A percentile compares a stretch with the other conserved stretches of the same genome.
Conservation (phyloP, 2,888 invertebrate species). For the Melanchra persicariae region DNA sequence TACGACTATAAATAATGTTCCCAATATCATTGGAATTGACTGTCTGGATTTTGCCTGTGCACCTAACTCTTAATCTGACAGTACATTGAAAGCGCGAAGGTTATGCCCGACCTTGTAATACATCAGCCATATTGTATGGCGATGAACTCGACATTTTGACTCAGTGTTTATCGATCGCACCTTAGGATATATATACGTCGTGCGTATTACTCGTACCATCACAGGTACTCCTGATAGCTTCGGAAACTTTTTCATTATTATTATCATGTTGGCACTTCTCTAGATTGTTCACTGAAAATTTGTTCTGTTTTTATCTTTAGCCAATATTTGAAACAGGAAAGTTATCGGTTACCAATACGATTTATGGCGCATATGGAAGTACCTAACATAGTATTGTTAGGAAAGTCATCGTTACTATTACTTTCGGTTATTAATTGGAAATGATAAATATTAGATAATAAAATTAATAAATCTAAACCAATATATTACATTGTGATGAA, state of each 20-base stretch:
- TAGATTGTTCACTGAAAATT: constrained; percentile 32
- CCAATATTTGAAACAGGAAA: constrained; percentile 20
- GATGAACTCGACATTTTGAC: constrained; percentile 75
- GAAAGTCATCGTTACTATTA: background rate
- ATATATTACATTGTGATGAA: background rate
- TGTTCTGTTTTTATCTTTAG: constrained; percentile 28
- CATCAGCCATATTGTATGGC: constrained; percentile 75
- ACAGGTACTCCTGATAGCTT: constrained; percentile 40
- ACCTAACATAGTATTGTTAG: background rate
- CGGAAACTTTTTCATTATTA: constrained; percentile 41
- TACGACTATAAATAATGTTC: background rate
- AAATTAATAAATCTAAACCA: constrained; percentile 28
- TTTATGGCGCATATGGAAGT: background rate
- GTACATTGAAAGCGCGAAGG: constrained; percentile 73
- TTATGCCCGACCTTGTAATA: constrained; percentile 82
- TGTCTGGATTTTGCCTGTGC: background rate
- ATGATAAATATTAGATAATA: constrained; percentile 15
- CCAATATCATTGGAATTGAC: too few species aligned
- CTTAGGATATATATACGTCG: constrained; percentile 63
- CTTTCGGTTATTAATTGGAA: background rate
- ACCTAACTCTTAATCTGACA: background rate
- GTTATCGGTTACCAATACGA: constrained; percentile 16
- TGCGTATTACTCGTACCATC: constrained; percentile 40
- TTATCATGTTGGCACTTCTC: constrained; percentile 24
- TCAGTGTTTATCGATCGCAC: constrained; percentile 76